Base-by-base conservation (phyloP, 2,797 vertebrate species). In the Poecile montanus region DNA sequence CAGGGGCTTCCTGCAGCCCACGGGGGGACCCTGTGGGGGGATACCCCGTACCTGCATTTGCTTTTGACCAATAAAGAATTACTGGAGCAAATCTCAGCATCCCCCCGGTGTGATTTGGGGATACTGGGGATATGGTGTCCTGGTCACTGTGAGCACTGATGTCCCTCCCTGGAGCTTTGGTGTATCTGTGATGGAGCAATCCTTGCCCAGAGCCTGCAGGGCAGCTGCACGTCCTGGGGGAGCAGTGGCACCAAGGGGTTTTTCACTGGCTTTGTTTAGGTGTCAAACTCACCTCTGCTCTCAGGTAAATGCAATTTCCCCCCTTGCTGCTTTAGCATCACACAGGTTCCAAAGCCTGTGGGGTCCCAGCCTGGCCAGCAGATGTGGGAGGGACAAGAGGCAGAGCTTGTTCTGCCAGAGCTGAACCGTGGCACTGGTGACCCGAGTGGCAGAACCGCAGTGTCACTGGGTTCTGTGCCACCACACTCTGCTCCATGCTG, bases 21-120 rank as follows among this genome's bases (percentile, higher is more conserved):
- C 48, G 1, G 27, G 16, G 48, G 22, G 5, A 42, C 36, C 23
- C 0, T 5, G 44, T 19, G 7, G 70, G 53, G 54, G 40, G 50
- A 19, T 42, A 40, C 42, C 40, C 66, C 63, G 4, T 42, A 32
- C 77, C 81, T 91, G 71, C 76, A 3, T 65, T 32, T 62, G 73
- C 82, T 91, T 89, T 65, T 66, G 48, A 83, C 65, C 78, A 96
- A 94, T 94, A 91, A 92, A 96, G 50, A 60, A 10, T 32, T 63
- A 27, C 71, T 81, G 84, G 50, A 82, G 74, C 60, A 68, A 58
- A 58, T 71, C 56, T 65, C 17, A 5, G 85, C 66, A 45, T 84
- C 34, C 36, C 76, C 34, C 36, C 76, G 4, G 71, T 3, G 8
- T 2, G 9, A 32, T 53, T 44, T 47, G 74, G 71, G 71, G 23